A percentile compares a stretch with the other conserved stretches of the same genome.
These are phyloP conservation scores for Clarias gariepinus DNA, from an alignment of 2,113 vertebrate genomes.

Conservation along the genomic window DNA sequence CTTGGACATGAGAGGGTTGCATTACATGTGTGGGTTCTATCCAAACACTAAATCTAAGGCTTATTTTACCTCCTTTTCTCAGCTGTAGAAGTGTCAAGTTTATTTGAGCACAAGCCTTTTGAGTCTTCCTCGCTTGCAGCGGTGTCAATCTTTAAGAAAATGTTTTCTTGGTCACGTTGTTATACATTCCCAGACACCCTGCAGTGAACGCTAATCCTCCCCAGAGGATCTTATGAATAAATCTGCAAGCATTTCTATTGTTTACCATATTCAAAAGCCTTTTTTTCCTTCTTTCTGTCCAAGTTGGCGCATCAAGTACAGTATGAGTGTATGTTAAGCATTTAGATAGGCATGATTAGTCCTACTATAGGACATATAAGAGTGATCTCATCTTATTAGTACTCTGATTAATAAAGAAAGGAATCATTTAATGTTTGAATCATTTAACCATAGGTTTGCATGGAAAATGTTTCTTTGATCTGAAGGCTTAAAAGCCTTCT, in stretches of 20 bases:
- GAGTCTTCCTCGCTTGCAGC: conserved; percentile 1
- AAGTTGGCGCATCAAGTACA: too few species aligned
- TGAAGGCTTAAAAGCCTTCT: too few species aligned
- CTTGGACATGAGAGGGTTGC: not conserved
- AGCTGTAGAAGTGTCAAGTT: conserved; percentile 3
- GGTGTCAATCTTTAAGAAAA: conserved; percentile 38
- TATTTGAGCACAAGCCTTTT: conserved; percentile 34
- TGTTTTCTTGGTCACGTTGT: conserved; percentile 8
- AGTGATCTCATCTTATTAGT: conserved; percentile 8
- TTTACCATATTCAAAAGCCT: conserved; percentile 40
- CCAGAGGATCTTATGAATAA: conserved; percentile 40
- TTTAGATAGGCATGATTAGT: conserved; percentile 5
- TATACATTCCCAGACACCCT: not conserved
- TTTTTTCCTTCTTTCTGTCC: not conserved
- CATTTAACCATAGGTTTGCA: not conserved
- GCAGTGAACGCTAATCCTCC: conserved; percentile 17
- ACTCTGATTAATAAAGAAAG: conserved; percentile 17
- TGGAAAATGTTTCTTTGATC: too few species aligned
- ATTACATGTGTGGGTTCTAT: not conserved
- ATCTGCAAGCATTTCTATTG: conserved; percentile 1
- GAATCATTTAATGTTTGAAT: not conserved
- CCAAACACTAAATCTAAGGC: not conserved
- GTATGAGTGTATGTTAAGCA: not conserved
- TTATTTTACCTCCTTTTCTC: conserved; percentile 10
- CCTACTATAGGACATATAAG: conserved; percentile 25